A percentile compares a stretch with the other conserved stretches of the same genome.
Conservation (phyloP, 2,113 vertebrate genomes). For the Acanthisitta chloris region DNA sequence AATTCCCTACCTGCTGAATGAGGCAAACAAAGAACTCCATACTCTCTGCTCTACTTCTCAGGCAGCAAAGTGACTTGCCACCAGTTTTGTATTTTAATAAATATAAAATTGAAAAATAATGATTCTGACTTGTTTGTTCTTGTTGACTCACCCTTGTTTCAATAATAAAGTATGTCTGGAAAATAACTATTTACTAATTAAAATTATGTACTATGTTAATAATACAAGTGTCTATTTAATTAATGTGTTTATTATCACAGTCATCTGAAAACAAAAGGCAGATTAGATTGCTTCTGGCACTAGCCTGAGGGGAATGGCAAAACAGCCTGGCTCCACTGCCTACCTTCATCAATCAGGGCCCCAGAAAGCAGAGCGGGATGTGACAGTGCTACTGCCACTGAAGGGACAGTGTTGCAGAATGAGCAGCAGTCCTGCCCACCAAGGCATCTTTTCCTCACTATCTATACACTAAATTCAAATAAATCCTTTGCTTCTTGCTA, state of each 20-base stretch:
- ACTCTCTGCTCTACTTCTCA: not conserved
- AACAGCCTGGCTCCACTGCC: conserved; percentile 1
- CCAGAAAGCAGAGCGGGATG: not conserved
- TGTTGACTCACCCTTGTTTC: not conserved
- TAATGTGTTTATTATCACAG: conserved; percentile 11
- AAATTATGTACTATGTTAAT: not conserved
- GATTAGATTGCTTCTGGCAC: conserved; percentile 40
- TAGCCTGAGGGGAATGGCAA: conserved; percentile 15
- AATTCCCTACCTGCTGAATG: not conserved
- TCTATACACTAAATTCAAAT: not conserved
- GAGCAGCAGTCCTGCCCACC: not conserved
- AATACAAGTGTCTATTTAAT: conserved; percentile 6
- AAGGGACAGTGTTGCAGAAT: not conserved
- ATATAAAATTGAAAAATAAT: not conserved
- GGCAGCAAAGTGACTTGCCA: not conserved
- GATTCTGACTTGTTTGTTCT: not conserved
- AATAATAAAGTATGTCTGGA: not conserved
- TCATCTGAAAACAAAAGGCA: conserved; percentile 20
- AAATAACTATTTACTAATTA: conserved; percentile 20
- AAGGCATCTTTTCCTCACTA: not conserved
- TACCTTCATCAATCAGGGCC: not conserved
- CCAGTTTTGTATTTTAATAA: not conserved
- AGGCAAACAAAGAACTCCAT: not conserved
- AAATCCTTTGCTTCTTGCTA: not conserved
- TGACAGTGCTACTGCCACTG: not conserved